Conservation (phyloP, 2,888 invertebrate species). For the Pristionchus maxplancki region DNA sequence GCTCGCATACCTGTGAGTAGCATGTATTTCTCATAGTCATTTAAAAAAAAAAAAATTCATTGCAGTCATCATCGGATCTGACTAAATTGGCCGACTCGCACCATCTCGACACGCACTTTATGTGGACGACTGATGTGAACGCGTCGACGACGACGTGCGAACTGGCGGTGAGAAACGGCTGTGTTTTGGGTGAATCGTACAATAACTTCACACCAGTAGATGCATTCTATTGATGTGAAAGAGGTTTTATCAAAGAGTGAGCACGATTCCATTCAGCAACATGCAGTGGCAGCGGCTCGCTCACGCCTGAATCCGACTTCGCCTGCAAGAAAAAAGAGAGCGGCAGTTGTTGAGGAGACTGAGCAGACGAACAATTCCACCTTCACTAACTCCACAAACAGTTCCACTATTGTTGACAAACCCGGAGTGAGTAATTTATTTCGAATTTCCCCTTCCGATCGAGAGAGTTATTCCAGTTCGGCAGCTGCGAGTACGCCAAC, state of each 20-base stretch:
- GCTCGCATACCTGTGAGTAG: background rate
- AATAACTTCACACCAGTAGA: no score
- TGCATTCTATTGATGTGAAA: no score
- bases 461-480: background rate
- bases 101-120: background rate
- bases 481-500: conserved; percentile 38
- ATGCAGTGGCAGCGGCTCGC: background rate
- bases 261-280: no score
- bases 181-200: no score
- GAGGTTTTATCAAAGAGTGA: no score
- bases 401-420: background rate
- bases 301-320: background rate
- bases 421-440: background rate
- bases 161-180: background rate
- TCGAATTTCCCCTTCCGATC: background rate
- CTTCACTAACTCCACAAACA: background rate
- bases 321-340: background rate
- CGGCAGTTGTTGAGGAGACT: background rate
- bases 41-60: background rate
- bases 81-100: background rate
- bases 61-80: background rate
- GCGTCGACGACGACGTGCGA: background rate
- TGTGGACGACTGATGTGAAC: background rate
- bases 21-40: background rate
- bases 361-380: background rate